A percentile compares a stretch with the other conserved stretches of the same genome.
Evolutionary conservation across 2,797 vertebrate genomes (phyloP).

Genomic region (Microctenopoma stevenorrisi): DNA sequence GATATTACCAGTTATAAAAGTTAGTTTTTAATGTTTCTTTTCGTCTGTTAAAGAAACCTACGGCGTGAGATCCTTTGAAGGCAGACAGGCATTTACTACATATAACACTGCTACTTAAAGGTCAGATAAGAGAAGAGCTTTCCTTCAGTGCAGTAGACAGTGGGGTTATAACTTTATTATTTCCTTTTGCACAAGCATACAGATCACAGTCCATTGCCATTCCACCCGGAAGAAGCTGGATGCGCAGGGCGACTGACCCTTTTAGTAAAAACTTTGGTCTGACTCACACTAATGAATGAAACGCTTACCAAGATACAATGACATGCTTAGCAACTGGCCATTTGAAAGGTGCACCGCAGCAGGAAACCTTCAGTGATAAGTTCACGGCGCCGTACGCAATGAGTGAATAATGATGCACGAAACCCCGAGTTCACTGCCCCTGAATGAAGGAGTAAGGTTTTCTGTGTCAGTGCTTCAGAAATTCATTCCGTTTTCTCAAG

Average conservation of each 20-base stretch:
- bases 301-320: constrained; percentile 69
- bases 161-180: constrained; percentile 86
- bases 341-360: constrained; percentile 53
- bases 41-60: neutral
- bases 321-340: constrained; percentile 83
- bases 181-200: constrained; percentile 85
- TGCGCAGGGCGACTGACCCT: constrained; percentile 59
- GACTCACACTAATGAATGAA: constrained; percentile 70
- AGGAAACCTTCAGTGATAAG: constrained; percentile 51
- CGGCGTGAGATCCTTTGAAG: neutral
- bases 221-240: constrained; percentile 67
- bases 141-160: neutral
- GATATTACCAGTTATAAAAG: too few relatives aligned
- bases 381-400: constrained; percentile 73
- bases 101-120: neutral
- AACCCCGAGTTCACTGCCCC: constrained; percentile 31
- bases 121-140: constrained; percentile 5
- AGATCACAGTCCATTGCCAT: constrained; percentile 56
- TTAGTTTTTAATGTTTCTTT: too few relatives aligned
- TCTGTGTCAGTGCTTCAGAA: constrained; percentile 23
- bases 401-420: constrained; percentile 45
- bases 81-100: neutral
- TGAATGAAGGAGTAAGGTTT: constrained; percentile 21
- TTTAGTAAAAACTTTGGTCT: constrained; percentile 79
- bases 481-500: constrained; percentile 26